These are phyloP conservation scores for Aurelia sp. DNA, from an alignment of 30 jellyfish, hydroid and myxozoan genomes.

Conservation along the genomic window DNA sequence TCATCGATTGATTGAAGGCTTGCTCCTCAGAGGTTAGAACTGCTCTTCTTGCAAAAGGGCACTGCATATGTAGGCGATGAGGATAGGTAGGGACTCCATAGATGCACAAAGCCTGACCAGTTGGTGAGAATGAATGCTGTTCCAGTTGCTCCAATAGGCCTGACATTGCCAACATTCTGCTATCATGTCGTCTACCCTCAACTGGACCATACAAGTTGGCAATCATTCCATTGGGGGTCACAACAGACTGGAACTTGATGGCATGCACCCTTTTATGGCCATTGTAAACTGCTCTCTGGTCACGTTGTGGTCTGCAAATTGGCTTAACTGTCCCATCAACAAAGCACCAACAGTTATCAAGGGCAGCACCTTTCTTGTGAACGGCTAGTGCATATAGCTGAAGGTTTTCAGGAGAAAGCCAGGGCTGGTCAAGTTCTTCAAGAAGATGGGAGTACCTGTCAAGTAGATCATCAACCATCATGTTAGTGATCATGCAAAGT, in stretches of 20 bases:
- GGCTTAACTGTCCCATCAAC: slow-evolving; percentile 91
- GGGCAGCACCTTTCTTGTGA: slow-evolving; percentile 60
- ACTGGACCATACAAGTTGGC: slow-evolving; percentile 72
- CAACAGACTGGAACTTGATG: too few species aligned
- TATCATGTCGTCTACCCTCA: slow-evolving; percentile 60
- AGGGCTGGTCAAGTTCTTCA: too few species aligned
- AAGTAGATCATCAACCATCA: too few species aligned
- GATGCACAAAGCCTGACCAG: slow-evolving; percentile 47
- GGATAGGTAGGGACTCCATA: slow-evolving; percentile 86
- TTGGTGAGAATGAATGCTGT: slow-evolving; percentile 30
- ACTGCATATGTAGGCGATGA: slow-evolving; percentile 54
- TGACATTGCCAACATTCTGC: slow-evolving; percentile 53
- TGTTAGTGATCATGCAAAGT: too few species aligned
- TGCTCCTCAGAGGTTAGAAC: slow-evolving; percentile 43
- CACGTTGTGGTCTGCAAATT: slow-evolving; percentile 72
- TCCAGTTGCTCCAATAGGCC: slow-evolving; percentile 50
- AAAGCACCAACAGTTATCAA: slow-evolving; percentile 65
- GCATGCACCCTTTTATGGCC: slow-evolving; percentile 92
- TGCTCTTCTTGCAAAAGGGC: slow-evolving; percentile 37
- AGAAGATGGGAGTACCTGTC: too few species aligned
- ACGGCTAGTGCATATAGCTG: too few species aligned
- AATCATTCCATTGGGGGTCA: slow-evolving; percentile 78
- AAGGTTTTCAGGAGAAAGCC: too few species aligned
- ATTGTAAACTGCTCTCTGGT: slow-evolving; percentile 77
- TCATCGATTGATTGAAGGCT: slow-evolving; percentile 64